Evolutionary conservation across 2,113 vertebrate species (phyloP).

Genomic region (Phaethon lepturus): DNA sequence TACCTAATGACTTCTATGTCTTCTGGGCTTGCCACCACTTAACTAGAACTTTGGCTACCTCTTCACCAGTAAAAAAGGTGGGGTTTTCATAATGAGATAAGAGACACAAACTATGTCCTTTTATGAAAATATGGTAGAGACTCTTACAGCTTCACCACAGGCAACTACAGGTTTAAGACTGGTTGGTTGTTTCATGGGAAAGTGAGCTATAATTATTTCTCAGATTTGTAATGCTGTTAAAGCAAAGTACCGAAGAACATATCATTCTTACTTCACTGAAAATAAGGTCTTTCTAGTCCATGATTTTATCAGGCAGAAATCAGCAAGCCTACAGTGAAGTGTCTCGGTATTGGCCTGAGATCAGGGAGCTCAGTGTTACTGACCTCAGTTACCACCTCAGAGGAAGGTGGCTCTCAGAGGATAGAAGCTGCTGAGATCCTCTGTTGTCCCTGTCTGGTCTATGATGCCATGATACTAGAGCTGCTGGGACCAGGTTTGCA

Average conservation of each 20-base stretch:
- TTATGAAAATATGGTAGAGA: not conserved
- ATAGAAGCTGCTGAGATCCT: not conserved
- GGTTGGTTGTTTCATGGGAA: not conserved
- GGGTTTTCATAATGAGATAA: not conserved
- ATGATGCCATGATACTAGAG: rapidly evolving
- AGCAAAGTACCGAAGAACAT: not conserved
- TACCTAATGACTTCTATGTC: not conserved
- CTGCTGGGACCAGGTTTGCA: not conserved
- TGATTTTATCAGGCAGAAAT: not conserved
- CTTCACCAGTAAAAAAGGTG: not conserved
- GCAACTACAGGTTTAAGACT: not conserved
- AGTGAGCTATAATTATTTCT: not conserved
- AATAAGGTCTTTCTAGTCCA: not conserved
- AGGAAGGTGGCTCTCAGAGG: not conserved
- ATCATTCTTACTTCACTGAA: not conserved
- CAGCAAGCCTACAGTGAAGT: not conserved
- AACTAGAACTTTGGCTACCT: not conserved
- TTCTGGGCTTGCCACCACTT: not conserved
- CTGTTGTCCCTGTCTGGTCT: not conserved
- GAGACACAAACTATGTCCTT: rapidly evolving
- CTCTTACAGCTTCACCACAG: not conserved
- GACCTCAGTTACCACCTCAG: not conserved
- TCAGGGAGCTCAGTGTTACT: not conserved
- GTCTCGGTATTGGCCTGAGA: not conserved
- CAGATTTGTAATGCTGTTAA: not conserved